These are phyloP conservation scores for Melopsittacus undulatus DNA, from an alignment of 2,797 vertebrate species.

Conservation along the genomic window DNA sequence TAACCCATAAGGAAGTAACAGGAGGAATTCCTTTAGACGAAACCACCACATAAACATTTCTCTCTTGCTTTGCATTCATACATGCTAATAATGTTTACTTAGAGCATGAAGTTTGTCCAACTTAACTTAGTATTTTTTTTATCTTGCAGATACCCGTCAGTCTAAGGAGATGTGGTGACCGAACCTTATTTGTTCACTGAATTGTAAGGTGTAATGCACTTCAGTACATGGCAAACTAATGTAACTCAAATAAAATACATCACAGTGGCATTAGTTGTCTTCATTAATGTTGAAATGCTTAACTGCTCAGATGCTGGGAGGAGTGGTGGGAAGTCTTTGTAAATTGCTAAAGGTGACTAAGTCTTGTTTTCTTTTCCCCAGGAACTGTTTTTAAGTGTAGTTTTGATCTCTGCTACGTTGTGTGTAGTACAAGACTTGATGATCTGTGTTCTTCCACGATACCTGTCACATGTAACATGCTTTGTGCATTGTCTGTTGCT, in stretches of 20 bases:
- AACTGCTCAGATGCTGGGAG: not conserved
- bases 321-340: not conserved
- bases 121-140: not conserved
- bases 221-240: not conserved
- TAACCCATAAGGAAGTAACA: conserved; percentile 53
- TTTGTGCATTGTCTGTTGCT: not conserved
- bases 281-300: not conserved
- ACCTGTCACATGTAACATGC: not conserved
- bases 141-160: conserved; percentile 48
- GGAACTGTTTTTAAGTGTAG: not conserved
- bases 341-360: not conserved
- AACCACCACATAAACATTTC: conserved; percentile 47
- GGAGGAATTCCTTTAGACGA: conserved; percentile 54
- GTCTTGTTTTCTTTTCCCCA: not conserved
- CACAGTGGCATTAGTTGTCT: not conserved
- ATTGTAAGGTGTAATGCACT: not conserved
- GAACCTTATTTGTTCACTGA: conserved; percentile 17
- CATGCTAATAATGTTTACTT: not conserved
- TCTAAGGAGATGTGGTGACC: not conserved
- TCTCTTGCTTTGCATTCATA: conserved; percentile 30
- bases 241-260: conserved; percentile 48
- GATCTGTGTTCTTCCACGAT: not conserved
- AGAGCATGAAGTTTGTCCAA: not conserved
- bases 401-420: not conserved
- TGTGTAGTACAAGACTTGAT: not conserved